A percentile compares a stretch with the other conserved stretches of the same genome.
Evolutionary conservation across 2,888 invertebrate genomes (phyloP).

Genomic region (Leucoptera coffeella): DNA sequence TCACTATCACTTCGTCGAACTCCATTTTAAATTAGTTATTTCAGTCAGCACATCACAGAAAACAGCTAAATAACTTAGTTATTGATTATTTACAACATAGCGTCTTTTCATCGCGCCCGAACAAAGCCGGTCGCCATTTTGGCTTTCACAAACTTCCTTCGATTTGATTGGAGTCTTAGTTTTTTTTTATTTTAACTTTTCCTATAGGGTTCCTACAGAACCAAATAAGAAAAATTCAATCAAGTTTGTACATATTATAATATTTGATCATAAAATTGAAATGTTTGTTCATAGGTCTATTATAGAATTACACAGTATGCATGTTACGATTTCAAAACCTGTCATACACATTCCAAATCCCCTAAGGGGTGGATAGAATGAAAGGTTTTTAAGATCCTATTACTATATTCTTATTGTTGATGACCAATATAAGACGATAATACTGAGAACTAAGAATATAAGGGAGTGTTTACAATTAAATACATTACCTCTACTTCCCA

Average conservation of each 20-base stretch:
- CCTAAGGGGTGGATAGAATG: too few species aligned
- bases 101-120: neutral
- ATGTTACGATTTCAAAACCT: neutral
- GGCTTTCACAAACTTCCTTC: slow-evolving; percentile 1
- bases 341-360: too few species aligned
- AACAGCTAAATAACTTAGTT: neutral
- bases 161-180: neutral
- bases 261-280: neutral
- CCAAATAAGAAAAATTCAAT: neutral
- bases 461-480: too few species aligned
- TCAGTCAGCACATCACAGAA: neutral
- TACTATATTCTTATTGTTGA: too few species aligned
- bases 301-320: neutral
- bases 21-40: slow-evolving; percentile 17
- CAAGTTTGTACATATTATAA: neutral
- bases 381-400: too few species aligned
- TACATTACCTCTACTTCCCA: too few species aligned
- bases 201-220: neutral
- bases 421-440: too few species aligned
- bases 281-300: neutral
- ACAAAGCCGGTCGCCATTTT: slow-evolving; percentile 3
- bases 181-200: too few species aligned
- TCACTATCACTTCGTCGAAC: slow-evolving; percentile 33
- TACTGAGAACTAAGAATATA: too few species aligned
- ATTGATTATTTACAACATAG: neutral